These are phyloP conservation scores for Auanema freiburgensis DNA, from an alignment of 2,888 invertebrate genomes.

Conservation along the genomic window DNA sequence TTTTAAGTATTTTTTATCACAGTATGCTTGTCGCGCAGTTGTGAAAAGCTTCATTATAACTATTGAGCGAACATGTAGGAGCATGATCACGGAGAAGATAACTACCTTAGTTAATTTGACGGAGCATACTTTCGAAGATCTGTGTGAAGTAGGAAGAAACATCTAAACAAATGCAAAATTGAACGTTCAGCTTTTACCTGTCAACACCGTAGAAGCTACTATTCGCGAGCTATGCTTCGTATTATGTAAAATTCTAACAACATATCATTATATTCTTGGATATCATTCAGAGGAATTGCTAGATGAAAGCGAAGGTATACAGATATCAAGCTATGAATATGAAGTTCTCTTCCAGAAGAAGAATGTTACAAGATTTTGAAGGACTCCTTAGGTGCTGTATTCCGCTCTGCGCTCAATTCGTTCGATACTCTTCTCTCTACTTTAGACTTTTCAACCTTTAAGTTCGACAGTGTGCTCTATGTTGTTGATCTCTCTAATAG, in stretches of 20 bases:
- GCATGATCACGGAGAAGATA: conserved; percentile 38
- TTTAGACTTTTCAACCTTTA: conserved; percentile 48
- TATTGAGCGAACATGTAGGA: conserved; percentile 32
- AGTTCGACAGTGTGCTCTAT: conserved; percentile 57
- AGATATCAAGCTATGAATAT: background rate
- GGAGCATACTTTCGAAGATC: conserved; percentile 30
- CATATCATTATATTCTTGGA: conserved; percentile 48
- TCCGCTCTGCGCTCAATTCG: conserved; percentile 18
- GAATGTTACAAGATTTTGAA: conserved; percentile 4
- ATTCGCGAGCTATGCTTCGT: conserved; percentile 54
- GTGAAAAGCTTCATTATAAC: conserved; percentile 29
- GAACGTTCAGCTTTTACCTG: conserved; percentile 27
- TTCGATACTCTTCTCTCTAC: conserved; percentile 39
- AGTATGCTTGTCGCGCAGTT: conserved; percentile 34
- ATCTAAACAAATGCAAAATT: background rate
- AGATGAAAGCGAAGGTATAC: too few relatives aligned
- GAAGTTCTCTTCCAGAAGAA: background rate
- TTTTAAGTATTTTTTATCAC: background rate
- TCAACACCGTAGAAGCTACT: conserved; percentile 35
- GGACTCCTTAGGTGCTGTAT: conserved; percentile 18
- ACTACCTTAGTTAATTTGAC: conserved; percentile 11
- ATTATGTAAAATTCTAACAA: conserved; percentile 43
- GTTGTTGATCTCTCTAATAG: conserved; percentile 56
- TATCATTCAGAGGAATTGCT: conserved; percentile 49
- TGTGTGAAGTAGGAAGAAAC: conserved; percentile 25